A percentile compares a stretch with the other conserved stretches of the same genome.
Conservation (phyloP, 2,113 vertebrate genomes). For the Pipa parva region DNA sequence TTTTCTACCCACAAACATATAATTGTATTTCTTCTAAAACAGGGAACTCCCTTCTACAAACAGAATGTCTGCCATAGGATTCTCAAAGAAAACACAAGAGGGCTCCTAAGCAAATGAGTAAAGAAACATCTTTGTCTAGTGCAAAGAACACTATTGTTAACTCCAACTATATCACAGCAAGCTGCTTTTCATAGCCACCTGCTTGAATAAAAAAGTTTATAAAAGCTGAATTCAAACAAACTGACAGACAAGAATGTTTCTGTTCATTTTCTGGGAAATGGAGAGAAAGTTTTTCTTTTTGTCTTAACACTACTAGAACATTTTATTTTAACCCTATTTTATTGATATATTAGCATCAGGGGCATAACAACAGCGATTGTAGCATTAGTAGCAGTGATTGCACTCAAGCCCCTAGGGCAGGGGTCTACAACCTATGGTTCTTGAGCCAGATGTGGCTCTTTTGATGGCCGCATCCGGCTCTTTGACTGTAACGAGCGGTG, state of each 20-base stretch:
- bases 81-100: conserved; percentile 10
- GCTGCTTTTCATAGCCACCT: neutral
- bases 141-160: conserved; percentile 24
- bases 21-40: conserved; percentile 63
- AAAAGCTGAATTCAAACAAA: conserved; percentile 10
- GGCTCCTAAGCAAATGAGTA: conserved; percentile 44
- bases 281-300: conserved; percentile 42
- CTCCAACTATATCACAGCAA: conserved; percentile 5
- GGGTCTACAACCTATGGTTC: too few relatives aligned
- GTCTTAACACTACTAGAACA: conserved; percentile 49
- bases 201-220: conserved; percentile 3
- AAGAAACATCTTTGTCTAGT: conserved; percentile 53
- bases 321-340: conserved; percentile 46
- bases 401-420: too few relatives aligned
- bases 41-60: conserved; percentile 62
- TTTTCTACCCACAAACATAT: conserved; percentile 51
- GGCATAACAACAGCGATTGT: too few relatives aligned
- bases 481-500: too few relatives aligned
- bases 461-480: too few relatives aligned
- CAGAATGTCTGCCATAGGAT: conserved; percentile 47
- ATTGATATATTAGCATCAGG: too few relatives aligned
- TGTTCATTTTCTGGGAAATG: conserved; percentile 39
- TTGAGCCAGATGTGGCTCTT: too few relatives aligned
- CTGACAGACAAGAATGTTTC: neutral
- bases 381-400: too few relatives aligned